Base-by-base conservation (phyloP, 2,888 invertebrate genomes). In the Himalopsyche tibetana region DNA sequence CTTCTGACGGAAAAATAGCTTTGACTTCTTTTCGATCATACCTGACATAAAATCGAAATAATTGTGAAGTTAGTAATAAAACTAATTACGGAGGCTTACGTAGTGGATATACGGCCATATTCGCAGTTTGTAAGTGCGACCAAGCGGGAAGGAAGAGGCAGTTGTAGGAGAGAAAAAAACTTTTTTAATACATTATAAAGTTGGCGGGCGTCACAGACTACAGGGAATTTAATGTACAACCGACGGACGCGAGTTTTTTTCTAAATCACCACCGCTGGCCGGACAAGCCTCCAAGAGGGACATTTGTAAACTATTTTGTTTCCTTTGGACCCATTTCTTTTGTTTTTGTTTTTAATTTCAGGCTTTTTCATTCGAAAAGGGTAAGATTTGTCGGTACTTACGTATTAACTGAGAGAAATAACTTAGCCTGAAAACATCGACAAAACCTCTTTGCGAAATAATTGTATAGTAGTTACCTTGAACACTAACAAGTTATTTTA, bases 111-210 rank as follows among this genome's bases (percentile, higher is more conserved):
- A 4, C 51, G 15, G 9, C 19, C 38, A 74, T 36, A 74, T 74
- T 74, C 5, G 45, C 74, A 40, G 82, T 82, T 42, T 82, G 74
- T 69, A 85, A 85, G 82, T 51, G 82, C 38, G 74, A 28, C 85
- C 12, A n/a, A 82, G 85, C 84, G 80, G 80, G 55, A 81, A 80
- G 36, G 28, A 55, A 36, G 17, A 17, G 38, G 45, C 36, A 38
- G 74, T 74, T 36, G 74, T 74, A 56, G 15, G 84, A 9, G 8
- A 51, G 80, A 80, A 82, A 86, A 85, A 87, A 85, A 63, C 81
- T 83, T 87, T 86, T 87, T 87, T 87, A 87, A 87, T 87, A 87
- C 87, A 87, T 87, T 87, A 87, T 85, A 87, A 87, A 85, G 81
- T 87, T 85, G 82, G 85, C 69, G 63, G 51, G 69, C 82, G 69